These are phyloP conservation scores for Centropus bengalensis DNA, from an alignment of 2,113 vertebrate genomes.

Conservation along the genomic window DNA sequence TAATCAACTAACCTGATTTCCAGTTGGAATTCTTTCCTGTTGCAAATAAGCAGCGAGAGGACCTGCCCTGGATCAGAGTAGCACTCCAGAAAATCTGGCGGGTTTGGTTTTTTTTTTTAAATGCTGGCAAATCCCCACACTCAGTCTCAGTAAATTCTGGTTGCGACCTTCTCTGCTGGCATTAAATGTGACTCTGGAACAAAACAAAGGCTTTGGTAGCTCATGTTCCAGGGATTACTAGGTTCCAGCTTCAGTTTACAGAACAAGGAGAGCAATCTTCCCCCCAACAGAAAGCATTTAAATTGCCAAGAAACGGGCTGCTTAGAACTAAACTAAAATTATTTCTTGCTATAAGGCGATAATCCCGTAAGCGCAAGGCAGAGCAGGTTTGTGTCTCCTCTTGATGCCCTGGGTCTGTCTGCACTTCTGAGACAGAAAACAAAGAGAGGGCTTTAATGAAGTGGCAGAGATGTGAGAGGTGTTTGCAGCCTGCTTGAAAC, in stretches of 20 bases:
- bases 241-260: not conserved
- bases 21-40: not conserved
- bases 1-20: not conserved
- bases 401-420: not conserved
- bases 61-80: not conserved
- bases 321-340: not conserved
- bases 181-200: not conserved
- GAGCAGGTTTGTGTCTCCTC: not conserved
- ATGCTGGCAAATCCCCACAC: not conserved
- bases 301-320: not conserved
- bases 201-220: not conserved
- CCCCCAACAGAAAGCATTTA: not conserved
- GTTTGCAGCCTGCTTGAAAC: not conserved
- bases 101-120: not conserved
- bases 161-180: not conserved
- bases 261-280: not conserved
- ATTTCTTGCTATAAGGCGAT: not conserved
- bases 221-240: not conserved
- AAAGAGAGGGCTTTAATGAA: not conserved
- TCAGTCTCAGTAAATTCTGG: not conserved
- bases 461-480: not conserved
- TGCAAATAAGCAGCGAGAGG: not conserved
- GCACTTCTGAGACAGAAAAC: not conserved
- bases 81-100: not conserved
- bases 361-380: not conserved